These are phyloP conservation scores for Vidua macroura DNA, from an alignment of 2,113 vertebrate genomes.

Conservation along the genomic window DNA sequence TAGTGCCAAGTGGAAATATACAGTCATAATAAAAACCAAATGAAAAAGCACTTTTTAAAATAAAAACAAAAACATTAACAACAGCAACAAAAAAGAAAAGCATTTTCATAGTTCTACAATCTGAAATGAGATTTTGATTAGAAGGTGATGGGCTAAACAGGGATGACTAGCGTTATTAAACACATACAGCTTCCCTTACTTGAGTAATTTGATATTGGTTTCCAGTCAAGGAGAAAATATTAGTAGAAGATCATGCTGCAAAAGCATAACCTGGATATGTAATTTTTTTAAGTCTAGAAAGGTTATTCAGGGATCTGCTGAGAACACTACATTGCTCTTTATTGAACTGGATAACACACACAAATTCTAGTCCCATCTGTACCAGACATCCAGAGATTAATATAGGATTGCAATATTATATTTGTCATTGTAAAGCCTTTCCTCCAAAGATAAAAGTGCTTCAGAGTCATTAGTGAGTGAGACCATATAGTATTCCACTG, in stretches of 20 bases:
- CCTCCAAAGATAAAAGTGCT: neutral
- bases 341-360: neutral
- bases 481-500: neutral
- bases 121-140: neutral
- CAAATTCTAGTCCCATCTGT: neutral
- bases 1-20: neutral
- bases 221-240: neutral
- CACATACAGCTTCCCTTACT: neutral
- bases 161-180: neutral
- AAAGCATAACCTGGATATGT: neutral
- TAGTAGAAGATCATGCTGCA: neutral
- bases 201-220: neutral
- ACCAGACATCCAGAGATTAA: neutral
- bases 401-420: neutral
- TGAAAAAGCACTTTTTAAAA: neutral
- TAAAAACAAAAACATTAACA: neutral
- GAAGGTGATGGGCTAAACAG: neutral
- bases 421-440: constrained; percentile 7
- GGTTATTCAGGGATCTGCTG: neutral
- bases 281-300: neutral
- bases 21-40: neutral
- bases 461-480: neutral
- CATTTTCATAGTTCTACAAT: neutral
- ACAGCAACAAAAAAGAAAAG: neutral
- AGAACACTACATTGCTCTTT: neutral